Percentiles rank a stretch among this genome's conserved stretches.
Conservation (phyloP, 1,140 invertebrate species). For the Cepaea nemoralis region DNA sequence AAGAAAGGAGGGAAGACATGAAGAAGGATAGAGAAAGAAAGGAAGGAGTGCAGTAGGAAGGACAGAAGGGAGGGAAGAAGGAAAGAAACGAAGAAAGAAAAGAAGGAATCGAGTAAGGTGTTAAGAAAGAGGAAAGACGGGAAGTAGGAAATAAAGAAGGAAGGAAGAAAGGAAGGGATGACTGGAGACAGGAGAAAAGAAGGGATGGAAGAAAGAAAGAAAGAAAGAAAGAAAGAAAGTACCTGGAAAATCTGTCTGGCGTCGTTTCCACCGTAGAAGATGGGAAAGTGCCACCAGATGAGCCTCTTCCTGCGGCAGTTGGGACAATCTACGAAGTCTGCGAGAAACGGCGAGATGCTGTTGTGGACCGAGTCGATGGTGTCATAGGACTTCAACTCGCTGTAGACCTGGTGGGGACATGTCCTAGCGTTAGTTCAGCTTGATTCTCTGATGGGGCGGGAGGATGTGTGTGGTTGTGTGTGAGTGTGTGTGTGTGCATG, state of each 20-base stretch:
- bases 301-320: constrained; percentile 48
- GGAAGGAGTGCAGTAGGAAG: not conserved
- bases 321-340: constrained; percentile 43
- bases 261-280: constrained; percentile 63
- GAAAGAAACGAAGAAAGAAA: not conserved
- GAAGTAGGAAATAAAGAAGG: too few relatives aligned
- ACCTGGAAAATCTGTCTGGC: constrained; percentile 60
- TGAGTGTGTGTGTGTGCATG: too few relatives aligned
- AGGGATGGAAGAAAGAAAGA: too few relatives aligned
- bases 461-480: too few relatives aligned
- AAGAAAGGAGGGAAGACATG: not conserved
- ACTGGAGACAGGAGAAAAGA: too few relatives aligned
- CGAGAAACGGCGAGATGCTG: constrained; percentile 13
- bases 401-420: constrained; percentile 77
- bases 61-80: not conserved
- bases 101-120: not conserved
- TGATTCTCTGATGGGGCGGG: too few relatives aligned
- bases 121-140: not conserved
- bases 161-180: too few relatives aligned
- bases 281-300: constrained; percentile 59
- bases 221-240: not conserved
- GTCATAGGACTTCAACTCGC: constrained; percentile 80
- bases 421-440: too few relatives aligned
- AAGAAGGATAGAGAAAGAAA: not conserved
- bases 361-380: constrained; percentile 47